phyloP scores from a whole-genome alignment of 2,888 invertebrate species.

The Geophilus truncorum region DNA sequence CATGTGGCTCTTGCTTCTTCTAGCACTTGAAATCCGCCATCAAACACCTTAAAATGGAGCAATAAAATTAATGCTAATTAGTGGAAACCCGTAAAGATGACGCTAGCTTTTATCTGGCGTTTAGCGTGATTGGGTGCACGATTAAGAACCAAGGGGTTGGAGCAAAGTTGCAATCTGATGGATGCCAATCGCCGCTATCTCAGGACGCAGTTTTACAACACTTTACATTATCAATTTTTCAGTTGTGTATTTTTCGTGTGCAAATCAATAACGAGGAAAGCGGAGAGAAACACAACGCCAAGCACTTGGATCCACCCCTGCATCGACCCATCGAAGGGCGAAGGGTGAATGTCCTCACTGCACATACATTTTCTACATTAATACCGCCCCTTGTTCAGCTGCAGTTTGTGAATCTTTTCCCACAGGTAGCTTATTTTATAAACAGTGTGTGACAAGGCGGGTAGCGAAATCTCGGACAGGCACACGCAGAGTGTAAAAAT shows the following conservation, averaged over 20 bases:
- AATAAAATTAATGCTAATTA: slow-evolving; percentile 20
- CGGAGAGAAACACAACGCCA: neutral
- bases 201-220: neutral
- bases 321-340: neutral
- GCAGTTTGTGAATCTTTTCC: neutral
- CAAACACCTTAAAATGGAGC: slow-evolving; percentile 8
- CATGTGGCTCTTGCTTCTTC: neutral
- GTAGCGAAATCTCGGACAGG: too few relatives aligned
- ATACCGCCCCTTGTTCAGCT: neutral
- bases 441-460: too few relatives aligned
- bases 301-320: neutral
- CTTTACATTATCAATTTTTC: slow-evolving; percentile 1
- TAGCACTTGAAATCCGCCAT: neutral
- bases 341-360: neutral
- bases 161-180: slow-evolving; percentile 3
- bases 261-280: neutral
- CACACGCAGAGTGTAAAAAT: too few relatives aligned
- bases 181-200: neutral
- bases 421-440: neutral
- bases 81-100: neutral
- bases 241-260: neutral
- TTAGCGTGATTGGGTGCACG: neutral
- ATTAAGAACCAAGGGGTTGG: neutral
- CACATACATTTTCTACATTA: neutral
- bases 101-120: neutral